phyloP scores from a whole-genome alignment of 2,797 vertebrate species.

The Kryptolebias ocellatus region DNA sequence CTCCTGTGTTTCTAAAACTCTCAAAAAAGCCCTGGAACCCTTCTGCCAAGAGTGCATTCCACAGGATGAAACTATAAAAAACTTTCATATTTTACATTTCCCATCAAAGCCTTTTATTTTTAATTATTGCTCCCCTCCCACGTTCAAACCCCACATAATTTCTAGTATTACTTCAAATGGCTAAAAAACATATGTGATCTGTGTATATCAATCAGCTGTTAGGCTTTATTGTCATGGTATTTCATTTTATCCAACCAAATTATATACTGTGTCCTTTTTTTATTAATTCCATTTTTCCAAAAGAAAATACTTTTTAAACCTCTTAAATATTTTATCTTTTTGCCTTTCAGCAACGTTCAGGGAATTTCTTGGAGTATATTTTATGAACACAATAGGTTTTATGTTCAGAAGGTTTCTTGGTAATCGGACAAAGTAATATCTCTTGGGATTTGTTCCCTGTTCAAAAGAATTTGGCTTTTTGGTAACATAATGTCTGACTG shows the following conservation, averaged over 20 bases:
- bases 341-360: constrained; percentile 14
- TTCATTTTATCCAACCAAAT: constrained; percentile 28
- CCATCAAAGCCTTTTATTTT: constrained; percentile 32
- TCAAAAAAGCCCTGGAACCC: constrained; percentile 23
- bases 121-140: constrained; percentile 15
- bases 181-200: constrained; percentile 26
- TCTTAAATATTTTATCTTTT: constrained; percentile 7
- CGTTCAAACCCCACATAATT: constrained; percentile 8
- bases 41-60: constrained; percentile 57
- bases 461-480: constrained; percentile 60
- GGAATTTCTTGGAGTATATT: background rate
- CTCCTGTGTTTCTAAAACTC: background rate
- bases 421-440: constrained; percentile 62
- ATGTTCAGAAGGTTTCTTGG: constrained; percentile 50
- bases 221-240: constrained; percentile 37
- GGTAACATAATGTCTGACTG: constrained; percentile 46
- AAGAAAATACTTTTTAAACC: constrained; percentile 15
- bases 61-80: constrained; percentile 61
- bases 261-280: constrained; percentile 24
- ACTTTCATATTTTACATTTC: constrained; percentile 24
- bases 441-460: constrained; percentile 50
- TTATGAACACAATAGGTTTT: constrained; percentile 42
- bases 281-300: constrained; percentile 20
- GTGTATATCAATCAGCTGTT: constrained; percentile 33
- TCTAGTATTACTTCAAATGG: background rate